Base-by-base conservation (phyloP, 2,888 invertebrate genomes). In the Xestobium rufovillosum region DNA sequence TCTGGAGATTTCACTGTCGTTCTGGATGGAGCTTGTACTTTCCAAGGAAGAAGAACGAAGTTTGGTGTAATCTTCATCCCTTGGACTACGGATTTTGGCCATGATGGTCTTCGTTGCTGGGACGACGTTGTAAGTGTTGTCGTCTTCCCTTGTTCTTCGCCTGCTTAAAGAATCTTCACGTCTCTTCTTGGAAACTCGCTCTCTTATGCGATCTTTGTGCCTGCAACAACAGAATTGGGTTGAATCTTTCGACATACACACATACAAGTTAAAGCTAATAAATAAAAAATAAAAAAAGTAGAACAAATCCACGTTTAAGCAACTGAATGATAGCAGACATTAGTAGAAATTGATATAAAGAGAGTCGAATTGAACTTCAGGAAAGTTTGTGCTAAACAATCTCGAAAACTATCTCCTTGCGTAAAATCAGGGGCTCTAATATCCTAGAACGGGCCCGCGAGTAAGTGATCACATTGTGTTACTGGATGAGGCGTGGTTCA, bases 61-160 rank as follows among this genome's bases (percentile, higher is more conserved):
- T 44, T 66, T 66, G 45, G 39, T 62, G 50, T 42, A 63, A 46
- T 45, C 70, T 59, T 58, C 69, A 14, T 59, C 59, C 48, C 54
- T 56, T 37, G 57, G 51, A 14, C 59, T 59, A 12, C 60, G 48
- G 26, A 61, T 68, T 66, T 73, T 68, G 42, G 74, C 71, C 41
- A 75, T 68, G 35, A 75, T 68, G 45, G 72, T 71, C 65, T 71
- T 71, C 38, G 72, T 69, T 2, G 73, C 72, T 26, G 71, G 68
- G 33, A 71, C 58, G 19, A 69, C 68, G 34, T 40, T 43, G 25
- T 67, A 67, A 9, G 68, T 68, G 14, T 51, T 50, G 4, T 67
- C 67, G 49, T 68, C 65, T 8, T 55, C 55, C 14, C 55, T 53
- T 37, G 52, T 57, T 38, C 47, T 38, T 39, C 53, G 66, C 50